A percentile compares a stretch with the other conserved stretches of the same genome.
Conservation (phyloP, 2,888 invertebrate species). For the Meganola albula region DNA sequence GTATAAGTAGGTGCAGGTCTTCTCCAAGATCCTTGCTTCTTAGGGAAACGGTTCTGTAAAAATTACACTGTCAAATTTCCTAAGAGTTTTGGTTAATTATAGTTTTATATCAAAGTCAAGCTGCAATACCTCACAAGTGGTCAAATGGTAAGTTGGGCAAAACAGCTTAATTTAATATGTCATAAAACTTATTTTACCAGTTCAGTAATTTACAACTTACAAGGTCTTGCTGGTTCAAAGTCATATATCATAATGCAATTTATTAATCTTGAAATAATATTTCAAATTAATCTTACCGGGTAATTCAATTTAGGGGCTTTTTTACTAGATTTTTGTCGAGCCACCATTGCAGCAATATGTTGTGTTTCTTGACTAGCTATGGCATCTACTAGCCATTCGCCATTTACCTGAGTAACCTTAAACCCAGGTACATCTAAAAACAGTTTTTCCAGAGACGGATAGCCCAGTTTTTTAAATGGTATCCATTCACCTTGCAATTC, state of each 20-base stretch:
- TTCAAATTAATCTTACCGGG: slow-evolving; percentile 38
- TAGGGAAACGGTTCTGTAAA: slow-evolving; percentile 64
- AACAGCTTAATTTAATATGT: too few relatives aligned
- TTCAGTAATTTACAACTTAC: too few relatives aligned
- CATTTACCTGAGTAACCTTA: slow-evolving; percentile 67
- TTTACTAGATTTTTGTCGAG: slow-evolving; percentile 64
- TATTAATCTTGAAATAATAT: background rate
- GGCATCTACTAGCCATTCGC: slow-evolving; percentile 77
- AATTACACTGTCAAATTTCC: too few relatives aligned
- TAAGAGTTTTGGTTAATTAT: too few relatives aligned
- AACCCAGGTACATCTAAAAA: slow-evolving; percentile 77
- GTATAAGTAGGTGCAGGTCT: slow-evolving; percentile 53
- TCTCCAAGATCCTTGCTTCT: slow-evolving; percentile 66
- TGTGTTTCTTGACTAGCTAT: slow-evolving; percentile 76
- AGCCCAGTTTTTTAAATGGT: slow-evolving; percentile 80
- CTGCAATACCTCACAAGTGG: too few relatives aligned
- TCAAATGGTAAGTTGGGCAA: too few relatives aligned
- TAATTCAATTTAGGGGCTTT: slow-evolving; percentile 51
- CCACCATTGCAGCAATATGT: slow-evolving; percentile 77
- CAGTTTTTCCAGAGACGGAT: slow-evolving; percentile 76
- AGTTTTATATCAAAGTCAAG: too few relatives aligned
- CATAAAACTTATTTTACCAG: too few relatives aligned
- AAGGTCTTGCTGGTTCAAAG: too few relatives aligned
- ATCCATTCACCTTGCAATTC: slow-evolving; percentile 80
- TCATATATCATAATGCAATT: background rate